phyloP scores from a whole-genome alignment of 1,140 invertebrate genomes.

The Micrasema longulum region DNA sequence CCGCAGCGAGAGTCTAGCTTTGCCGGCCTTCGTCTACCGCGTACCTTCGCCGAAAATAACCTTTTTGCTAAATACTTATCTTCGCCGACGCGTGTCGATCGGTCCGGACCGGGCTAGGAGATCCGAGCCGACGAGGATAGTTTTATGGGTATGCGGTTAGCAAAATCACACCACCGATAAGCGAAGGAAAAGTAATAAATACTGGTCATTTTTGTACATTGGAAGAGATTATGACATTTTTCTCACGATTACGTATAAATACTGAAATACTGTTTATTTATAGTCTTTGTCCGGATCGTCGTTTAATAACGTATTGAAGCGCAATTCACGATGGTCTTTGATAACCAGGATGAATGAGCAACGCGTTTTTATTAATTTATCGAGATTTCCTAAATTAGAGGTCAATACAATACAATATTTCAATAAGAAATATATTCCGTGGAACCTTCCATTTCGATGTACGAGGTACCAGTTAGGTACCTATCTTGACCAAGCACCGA shows the following conservation, averaged over 20 bases:
- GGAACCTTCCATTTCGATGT: too few species aligned
- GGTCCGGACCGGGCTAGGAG: constrained; percentile 14
- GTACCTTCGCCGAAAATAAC: not conserved
- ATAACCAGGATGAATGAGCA: constrained; percentile 15
- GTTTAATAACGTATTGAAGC: constrained; percentile 17
- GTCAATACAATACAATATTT: too few species aligned
- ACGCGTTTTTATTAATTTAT: constrained; percentile 27
- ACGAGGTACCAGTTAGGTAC: too few species aligned
- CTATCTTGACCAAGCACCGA: too few species aligned
- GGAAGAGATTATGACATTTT: too few species aligned
- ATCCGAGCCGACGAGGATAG: not conserved
- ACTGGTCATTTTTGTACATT: too few species aligned
- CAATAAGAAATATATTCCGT: too few species aligned
- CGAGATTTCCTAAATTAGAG: too few species aligned
- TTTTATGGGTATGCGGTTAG: constrained; percentile 9
- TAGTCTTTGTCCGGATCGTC: not conserved
- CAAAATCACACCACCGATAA: constrained; percentile 10
- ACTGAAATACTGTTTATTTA: too few species aligned
- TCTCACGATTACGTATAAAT: too few species aligned
- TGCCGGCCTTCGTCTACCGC: not conserved
- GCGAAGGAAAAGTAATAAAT: not conserved
- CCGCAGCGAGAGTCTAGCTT: not conserved
- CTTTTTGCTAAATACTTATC: constrained; percentile 26
- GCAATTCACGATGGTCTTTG: constrained; percentile 20
- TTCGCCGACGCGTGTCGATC: not conserved